Percentiles rank a stretch among this genome's conserved stretches.
Evolutionary conservation across 2,113 vertebrate genomes (phyloP).

Genomic region (Nanorana parkeri): DNA sequence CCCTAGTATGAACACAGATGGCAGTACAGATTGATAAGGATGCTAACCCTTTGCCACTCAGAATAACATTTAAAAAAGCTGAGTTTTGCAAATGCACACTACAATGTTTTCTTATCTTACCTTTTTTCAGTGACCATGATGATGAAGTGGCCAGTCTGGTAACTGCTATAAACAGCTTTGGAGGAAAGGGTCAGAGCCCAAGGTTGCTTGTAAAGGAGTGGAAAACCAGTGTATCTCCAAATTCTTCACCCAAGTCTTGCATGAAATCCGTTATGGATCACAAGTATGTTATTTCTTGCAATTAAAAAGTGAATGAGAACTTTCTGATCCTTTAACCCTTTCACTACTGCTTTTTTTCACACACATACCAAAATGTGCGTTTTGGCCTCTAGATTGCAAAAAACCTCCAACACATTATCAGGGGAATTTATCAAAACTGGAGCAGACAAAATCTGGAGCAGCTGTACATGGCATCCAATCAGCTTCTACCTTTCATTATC

Average conservation of each 20-base stretch:
- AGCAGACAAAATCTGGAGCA: too few species aligned
- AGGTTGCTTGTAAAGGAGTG: conserved; percentile 93
- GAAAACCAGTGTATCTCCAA: conserved; percentile 87
- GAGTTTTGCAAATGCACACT: too few species aligned
- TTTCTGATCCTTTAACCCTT: too few species aligned
- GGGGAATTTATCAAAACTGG: too few species aligned
- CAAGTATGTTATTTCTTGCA: conserved; percentile 68
- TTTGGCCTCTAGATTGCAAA: too few species aligned
- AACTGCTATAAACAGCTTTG: conserved; percentile 83
- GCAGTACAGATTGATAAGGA: background rate
- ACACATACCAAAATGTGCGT: too few species aligned
- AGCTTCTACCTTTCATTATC: too few species aligned
- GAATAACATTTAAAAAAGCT: background rate
- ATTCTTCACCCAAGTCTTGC: conserved; percentile 89
- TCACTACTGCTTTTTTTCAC: too few species aligned
- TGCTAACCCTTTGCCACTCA: background rate
- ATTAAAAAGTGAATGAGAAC: too few species aligned
- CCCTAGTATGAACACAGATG: background rate
- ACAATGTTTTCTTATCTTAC: conserved; percentile 1
- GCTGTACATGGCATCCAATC: too few species aligned
- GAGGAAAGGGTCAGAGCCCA: conserved; percentile 81
- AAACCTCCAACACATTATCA: too few species aligned
- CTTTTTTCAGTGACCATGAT: conserved; percentile 85
- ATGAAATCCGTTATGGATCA: conserved; percentile 91
- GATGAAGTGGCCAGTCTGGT: conserved; percentile 91